Percentiles rank a stretch among this genome's conserved stretches.
Evolutionary conservation across 2,797 vertebrate species (phyloP).

Genomic region (Cetoscarus ocellatus): DNA sequence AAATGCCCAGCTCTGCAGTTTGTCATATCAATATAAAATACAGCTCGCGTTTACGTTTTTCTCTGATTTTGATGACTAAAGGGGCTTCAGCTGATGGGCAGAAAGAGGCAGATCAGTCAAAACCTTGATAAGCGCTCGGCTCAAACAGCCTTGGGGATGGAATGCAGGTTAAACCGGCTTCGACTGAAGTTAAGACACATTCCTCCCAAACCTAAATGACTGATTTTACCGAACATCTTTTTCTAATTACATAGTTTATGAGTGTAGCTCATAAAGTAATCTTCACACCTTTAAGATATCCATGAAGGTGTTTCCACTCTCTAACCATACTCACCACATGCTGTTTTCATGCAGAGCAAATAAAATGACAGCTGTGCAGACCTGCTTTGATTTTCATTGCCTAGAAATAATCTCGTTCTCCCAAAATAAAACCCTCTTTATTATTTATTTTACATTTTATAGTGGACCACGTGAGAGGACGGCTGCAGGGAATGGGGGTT

Average conservation of each 20-base stretch:
- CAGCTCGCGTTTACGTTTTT: not conserved
- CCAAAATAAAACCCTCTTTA: not conserved
- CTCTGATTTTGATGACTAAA: constrained; percentile 10
- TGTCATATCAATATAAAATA: not conserved
- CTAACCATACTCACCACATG: not conserved
- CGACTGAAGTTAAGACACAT: constrained; percentile 21
- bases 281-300: not conserved
- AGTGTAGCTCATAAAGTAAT: too few species aligned
- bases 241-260: too few species aligned
- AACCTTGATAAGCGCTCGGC: not conserved
- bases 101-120: constrained; percentile 9
- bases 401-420: too few species aligned
- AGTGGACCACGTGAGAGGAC: constrained; percentile 14
- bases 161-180: constrained; percentile 32
- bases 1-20: too few species aligned
- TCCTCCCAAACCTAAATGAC: not conserved
- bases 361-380: not conserved
- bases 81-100: not conserved
- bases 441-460: not conserved
- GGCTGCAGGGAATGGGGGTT: not conserved
- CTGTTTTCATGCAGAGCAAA: not conserved
- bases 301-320: not conserved
- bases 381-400: not conserved
- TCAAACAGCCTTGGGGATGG: constrained; percentile 27
- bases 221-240: not conserved